A percentile compares a stretch with the other conserved stretches of the same genome.
Evolutionary conservation across 2,797 vertebrate genomes (phyloP).

Genomic region (Chaunax sp.): DNA sequence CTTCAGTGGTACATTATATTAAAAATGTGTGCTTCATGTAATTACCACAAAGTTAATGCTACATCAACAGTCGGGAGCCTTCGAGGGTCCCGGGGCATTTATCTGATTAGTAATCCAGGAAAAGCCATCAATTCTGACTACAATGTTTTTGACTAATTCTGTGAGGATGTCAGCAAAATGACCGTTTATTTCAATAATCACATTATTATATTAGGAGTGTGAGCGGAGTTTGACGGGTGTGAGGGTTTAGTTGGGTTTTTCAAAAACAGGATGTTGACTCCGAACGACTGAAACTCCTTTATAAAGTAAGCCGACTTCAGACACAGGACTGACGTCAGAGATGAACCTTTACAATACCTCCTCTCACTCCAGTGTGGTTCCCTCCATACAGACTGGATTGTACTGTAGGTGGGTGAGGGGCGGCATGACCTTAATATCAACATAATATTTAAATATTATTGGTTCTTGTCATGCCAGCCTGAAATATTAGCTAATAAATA

Average conservation of each 20-base stretch:
- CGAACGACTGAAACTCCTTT: constrained; percentile 19
- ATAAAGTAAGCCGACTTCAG: constrained; percentile 13
- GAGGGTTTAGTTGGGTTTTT: constrained; percentile 28
- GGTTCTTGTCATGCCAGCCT: constrained; percentile 5
- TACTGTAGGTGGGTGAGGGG: not conserved
- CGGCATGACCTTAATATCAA: constrained; percentile 12
- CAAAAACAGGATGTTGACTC: constrained; percentile 58
- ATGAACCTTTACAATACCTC: constrained; percentile 12
- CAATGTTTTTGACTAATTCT: no score
- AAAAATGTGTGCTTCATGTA: no score
- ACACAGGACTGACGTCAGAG: not conserved
- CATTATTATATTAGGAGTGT: not conserved
- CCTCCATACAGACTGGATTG: not conserved
- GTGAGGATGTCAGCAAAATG: no score
- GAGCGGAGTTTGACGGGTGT: not conserved
- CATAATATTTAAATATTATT: not conserved
- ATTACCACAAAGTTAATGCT: no score
- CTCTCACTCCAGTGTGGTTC: constrained; percentile 15
- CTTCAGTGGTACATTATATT: no score
- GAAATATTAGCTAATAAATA: not conserved
- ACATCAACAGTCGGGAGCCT: no score
- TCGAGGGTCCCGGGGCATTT: no score
- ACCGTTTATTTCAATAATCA: not conserved
- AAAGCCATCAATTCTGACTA: no score
- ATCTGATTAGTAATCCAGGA: no score